Evolutionary conservation across 2,888 invertebrate genomes (phyloP), one percentile per base, ranked within the genome.

Genomic region (Rhogogaster chlorosoma): DNA sequence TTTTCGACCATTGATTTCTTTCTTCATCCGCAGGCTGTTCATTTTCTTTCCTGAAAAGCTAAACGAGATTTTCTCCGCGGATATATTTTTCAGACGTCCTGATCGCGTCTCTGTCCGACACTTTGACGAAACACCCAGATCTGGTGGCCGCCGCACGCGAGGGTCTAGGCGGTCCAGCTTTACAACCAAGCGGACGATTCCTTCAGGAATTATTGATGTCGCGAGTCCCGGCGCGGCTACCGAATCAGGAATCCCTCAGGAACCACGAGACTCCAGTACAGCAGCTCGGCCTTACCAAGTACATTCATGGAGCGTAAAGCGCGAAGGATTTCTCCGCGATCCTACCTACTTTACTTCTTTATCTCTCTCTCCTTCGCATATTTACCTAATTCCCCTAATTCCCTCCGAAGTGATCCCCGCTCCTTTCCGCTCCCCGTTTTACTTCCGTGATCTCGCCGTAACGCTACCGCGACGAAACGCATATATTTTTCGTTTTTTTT

Each of bases 101-200:
- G 92, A 96, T 97, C 87, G 96, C 96, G 32, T 96, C 97, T 0
- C 92, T 97, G 86, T 96, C 97, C 0, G 97, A 97, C 91, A 96
- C 96, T 0, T 94, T 97, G 87, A 95, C 95, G 57, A 97, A 97
- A 89, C 96, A 96, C 90, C 96, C 97, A 0, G 96, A 96, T 89
- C 91, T 96, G 26, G 93, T 96, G 89, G 94, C 95, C 85, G 93
- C 93, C 42, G 94, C 95, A 2, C 95, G 95, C 86, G 94, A 95
- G 71, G 94, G 95, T 45, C 91, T 95, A 71, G 94, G 94, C 42
- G 88, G 87, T 71, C 88, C 92, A 83, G 64, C 83, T 84, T 78
- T 57, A 73, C 88, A 32, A 32, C 83, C 83, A 45, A 83, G 32
- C 70, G 83, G 67, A 67, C 83, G 83, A 10, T 83, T 83, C 61